These are phyloP conservation scores for Monoplex corrugatus DNA, from an alignment of 2,888 invertebrate genomes.

Conservation along the genomic window DNA sequence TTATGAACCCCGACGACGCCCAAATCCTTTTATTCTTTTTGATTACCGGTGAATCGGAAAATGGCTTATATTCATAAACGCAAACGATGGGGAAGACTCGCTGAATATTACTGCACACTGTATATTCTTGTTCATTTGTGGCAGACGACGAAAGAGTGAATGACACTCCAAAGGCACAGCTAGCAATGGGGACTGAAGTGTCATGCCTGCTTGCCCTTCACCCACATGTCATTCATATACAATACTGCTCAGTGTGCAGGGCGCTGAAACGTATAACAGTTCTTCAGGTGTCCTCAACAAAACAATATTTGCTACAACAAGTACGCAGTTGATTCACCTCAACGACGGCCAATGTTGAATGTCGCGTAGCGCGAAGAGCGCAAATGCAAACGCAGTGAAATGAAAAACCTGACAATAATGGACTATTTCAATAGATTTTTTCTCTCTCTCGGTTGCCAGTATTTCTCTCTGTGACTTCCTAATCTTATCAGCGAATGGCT, in stretches of 20 bases:
- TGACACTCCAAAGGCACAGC: no score
- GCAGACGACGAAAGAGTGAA: not conserved
- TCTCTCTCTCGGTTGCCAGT: not conserved
- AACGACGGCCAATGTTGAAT: not conserved
- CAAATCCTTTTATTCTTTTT: no score
- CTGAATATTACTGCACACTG: not conserved
- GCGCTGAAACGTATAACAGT: not conserved
- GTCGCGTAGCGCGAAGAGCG: not conserved
- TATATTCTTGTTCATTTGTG: constrained; percentile 16
- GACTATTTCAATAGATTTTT: constrained; percentile 15
- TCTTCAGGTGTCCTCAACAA: not conserved
- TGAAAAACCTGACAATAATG: constrained; percentile 31
- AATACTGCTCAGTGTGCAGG: no score
- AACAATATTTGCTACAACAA: constrained; percentile 24
- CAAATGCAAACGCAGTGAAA: constrained; percentile 39
- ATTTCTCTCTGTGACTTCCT: constrained; percentile 11
- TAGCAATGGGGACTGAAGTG: not conserved
- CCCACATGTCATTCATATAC: no score
- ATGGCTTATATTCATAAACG: not conserved
- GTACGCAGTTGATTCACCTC: not conserved
- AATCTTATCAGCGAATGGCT: constrained; percentile 20
- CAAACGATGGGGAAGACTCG: not conserved
- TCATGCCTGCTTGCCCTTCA: not conserved
- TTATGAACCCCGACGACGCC: no score
- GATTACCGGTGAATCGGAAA: no score